Conservation (phyloP, 1,140 invertebrate genomes). For the Panonychus citri region DNA sequence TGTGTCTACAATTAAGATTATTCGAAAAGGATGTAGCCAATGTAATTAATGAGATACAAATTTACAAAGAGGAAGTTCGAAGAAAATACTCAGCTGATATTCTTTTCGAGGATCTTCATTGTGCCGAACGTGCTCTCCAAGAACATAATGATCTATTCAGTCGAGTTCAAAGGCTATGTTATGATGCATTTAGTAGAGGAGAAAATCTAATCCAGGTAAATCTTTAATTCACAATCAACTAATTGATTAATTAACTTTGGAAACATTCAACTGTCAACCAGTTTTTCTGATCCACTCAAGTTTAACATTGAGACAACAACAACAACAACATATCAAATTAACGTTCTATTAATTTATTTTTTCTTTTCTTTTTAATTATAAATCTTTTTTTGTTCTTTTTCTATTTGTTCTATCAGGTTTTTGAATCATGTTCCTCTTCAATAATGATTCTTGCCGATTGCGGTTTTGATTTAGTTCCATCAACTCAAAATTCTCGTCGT, state of each 20-base stretch:
- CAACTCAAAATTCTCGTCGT: constrained; percentile 61
- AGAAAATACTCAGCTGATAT: constrained; percentile 30
- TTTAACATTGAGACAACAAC: no score
- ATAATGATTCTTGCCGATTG: not conserved
- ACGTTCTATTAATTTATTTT: no score
- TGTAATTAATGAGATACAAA: constrained; percentile 67
- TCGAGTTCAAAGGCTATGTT: constrained; percentile 80
- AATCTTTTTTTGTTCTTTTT: not conserved
- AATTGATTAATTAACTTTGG: no score
- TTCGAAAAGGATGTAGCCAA: constrained; percentile 90
- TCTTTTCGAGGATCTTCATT: constrained; percentile 33
- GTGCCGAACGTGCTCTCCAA: constrained; percentile 61
- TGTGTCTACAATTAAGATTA: constrained; percentile 65
- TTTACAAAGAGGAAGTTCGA: constrained; percentile 77
- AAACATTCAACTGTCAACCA: no score
- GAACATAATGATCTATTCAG: constrained; percentile 74
- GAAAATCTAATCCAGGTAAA: constrained; percentile 51
- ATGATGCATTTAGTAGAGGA: constrained; percentile 64
- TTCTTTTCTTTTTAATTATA: no score
- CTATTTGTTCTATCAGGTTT: constrained; percentile 29
- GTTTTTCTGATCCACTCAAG: no score
- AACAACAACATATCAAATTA: no score
- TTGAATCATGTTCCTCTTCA: constrained; percentile 38
- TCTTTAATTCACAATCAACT: no score
- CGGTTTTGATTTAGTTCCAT: constrained; percentile 32